Conservation (phyloP, 2,113 vertebrate genomes). For the Ammodytes marinus region DNA sequence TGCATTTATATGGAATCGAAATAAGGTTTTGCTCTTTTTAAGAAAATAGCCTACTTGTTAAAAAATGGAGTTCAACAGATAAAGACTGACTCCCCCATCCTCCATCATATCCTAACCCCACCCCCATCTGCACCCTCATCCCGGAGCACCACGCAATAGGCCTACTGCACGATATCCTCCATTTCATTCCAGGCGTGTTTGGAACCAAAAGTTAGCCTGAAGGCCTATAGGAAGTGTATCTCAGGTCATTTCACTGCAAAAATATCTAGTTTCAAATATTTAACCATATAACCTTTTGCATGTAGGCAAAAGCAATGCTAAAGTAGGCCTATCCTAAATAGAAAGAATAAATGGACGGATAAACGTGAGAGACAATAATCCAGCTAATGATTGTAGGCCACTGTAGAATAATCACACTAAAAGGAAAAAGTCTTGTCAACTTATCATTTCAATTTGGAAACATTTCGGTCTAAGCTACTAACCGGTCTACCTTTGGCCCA, state of each 20-base stretch:
- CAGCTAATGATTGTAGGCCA: too few relatives aligned
- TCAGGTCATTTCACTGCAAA: neutral
- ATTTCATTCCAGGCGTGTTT: neutral
- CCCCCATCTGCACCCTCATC: slow-evolving; percentile 51
- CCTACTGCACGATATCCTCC: neutral
- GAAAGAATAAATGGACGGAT: too few relatives aligned
- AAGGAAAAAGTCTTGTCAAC: too few relatives aligned
- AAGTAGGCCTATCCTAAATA: too few relatives aligned
- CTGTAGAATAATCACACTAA: too few relatives aligned
- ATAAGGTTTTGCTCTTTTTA: neutral
- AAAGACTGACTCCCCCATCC: slow-evolving; percentile 63
- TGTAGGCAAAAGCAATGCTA: neutral
- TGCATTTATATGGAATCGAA: neutral
- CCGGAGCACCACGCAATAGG: neutral
- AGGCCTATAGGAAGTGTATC: neutral
- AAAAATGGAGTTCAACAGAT: slow-evolving; percentile 73
- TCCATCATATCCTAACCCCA: slow-evolving; percentile 52
- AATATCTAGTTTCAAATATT: neutral
- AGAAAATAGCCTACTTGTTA: slow-evolving; percentile 11
- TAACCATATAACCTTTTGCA: neutral
- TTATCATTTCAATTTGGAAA: too few relatives aligned
- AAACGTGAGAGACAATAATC: too few relatives aligned
- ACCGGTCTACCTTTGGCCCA: too few relatives aligned
- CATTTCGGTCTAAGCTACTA: too few relatives aligned
- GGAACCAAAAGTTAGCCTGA: neutral